These are phyloP conservation scores for Papilio glaucus DNA, from an alignment of 1,140 invertebrate genomes.

Conservation along the genomic window DNA sequence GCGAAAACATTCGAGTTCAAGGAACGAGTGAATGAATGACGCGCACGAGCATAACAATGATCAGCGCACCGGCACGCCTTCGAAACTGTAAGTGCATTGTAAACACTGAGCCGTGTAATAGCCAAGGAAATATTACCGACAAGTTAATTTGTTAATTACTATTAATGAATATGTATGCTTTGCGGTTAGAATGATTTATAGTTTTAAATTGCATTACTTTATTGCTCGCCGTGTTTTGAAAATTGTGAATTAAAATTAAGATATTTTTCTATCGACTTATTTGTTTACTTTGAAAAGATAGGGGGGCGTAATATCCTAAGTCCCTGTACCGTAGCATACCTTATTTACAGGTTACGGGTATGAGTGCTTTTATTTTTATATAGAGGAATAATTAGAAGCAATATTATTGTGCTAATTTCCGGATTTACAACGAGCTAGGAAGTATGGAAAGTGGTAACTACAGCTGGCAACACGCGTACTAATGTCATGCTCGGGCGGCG, in stretches of 20 bases:
- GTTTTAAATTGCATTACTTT: background rate
- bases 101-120: constrained; percentile 12
- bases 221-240: background rate
- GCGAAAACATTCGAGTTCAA: constrained; percentile 19
- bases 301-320: too few species aligned
- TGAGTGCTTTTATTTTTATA: too few species aligned
- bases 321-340: too few species aligned
- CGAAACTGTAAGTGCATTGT: constrained; percentile 27
- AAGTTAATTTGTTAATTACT: constrained; percentile 15
- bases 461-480: background rate
- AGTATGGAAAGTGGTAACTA: constrained; percentile 19
- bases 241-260: too few species aligned
- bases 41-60: constrained; percentile 11
- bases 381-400: too few species aligned
- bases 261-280: too few species aligned
- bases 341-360: too few species aligned
- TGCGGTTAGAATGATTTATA: background rate
- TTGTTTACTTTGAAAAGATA: too few species aligned
- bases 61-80: background rate
- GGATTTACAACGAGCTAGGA: constrained; percentile 1
- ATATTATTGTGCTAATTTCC: too few species aligned
- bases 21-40: constrained; percentile 25
- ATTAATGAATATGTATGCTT: constrained; percentile 12
- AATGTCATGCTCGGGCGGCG: constrained; percentile 15
- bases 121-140: background rate